Conservation (phyloP, 2,888 invertebrate species). For the Lithophane leautieri region DNA sequence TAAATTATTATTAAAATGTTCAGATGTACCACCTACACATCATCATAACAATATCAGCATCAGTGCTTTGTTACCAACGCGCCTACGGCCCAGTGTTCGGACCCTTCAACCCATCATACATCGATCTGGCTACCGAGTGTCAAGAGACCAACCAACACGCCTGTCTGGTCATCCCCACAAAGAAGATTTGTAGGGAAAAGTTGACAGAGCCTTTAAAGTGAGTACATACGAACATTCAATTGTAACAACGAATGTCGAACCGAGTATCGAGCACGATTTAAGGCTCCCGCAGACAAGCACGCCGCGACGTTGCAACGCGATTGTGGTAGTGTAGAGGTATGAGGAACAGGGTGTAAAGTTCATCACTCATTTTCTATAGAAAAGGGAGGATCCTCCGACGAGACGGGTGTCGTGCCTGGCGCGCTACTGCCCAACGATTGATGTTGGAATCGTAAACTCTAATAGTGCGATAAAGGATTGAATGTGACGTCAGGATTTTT, state of each 20-base stretch:
- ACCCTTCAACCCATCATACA: constrained; percentile 63
- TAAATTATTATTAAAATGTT: constrained; percentile 5
- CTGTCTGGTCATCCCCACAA: constrained; percentile 71
- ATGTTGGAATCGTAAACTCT: too few species aligned
- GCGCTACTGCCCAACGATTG: too few species aligned
- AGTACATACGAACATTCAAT: not conserved
- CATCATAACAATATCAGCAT: constrained; percentile 19
- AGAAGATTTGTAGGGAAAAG: constrained; percentile 68
- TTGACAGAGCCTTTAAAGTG: constrained; percentile 51
- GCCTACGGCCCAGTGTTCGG: constrained; percentile 64
- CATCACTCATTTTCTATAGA: too few species aligned
- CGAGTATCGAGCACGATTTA: not conserved
- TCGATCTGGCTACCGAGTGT: constrained; percentile 63
- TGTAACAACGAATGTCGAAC: not conserved
- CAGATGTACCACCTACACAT: constrained; percentile 58
- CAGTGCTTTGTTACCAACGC: constrained; percentile 30
- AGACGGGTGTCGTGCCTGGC: too few species aligned
- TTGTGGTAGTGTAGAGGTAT: too few species aligned
- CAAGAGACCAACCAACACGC: constrained; percentile 55
- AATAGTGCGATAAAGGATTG: too few species aligned
- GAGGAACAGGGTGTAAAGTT: too few species aligned
- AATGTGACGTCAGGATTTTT: too few species aligned
- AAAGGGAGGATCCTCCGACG: too few species aligned
- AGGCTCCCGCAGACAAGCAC: too few species aligned
- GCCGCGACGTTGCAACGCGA: too few species aligned